phyloP scores from a whole-genome alignment of 2,113 vertebrate species.

The Antechinus stuartii region DNA sequence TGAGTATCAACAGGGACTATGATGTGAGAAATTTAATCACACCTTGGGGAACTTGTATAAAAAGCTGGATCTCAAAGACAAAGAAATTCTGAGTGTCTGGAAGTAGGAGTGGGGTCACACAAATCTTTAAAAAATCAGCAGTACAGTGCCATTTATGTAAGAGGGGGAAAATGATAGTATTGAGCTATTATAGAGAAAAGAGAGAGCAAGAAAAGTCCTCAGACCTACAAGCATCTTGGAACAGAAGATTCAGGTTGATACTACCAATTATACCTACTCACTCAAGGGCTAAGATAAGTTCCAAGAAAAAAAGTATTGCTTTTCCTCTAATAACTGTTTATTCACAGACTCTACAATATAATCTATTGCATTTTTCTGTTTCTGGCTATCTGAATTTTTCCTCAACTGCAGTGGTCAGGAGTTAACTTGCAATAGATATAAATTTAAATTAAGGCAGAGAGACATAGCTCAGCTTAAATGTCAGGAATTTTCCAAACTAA shows the following conservation, averaged over 20 bases:
- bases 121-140: background rate
- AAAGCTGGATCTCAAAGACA: background rate
- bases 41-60: background rate
- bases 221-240: background rate
- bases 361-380: background rate
- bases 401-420: background rate
- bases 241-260: background rate
- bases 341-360: background rate
- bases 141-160: background rate
- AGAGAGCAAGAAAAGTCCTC: background rate
- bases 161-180: background rate
- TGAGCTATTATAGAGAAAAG: background rate
- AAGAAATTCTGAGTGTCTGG: background rate
- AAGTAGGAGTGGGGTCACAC: background rate
- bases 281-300: background rate
- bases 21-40: background rate
- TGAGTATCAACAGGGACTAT: background rate
- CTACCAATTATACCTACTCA: background rate
- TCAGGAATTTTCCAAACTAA: background rate
- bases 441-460: background rate
- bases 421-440: background rate
- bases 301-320: background rate
- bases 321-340: background rate
- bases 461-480: background rate
- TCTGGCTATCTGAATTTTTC: background rate